A percentile compares a stretch with the other conserved stretches of the same genome.
Evolutionary conservation across 1,140 invertebrate genomes (phyloP).

Genomic region (Odontomachus brunneus): DNA sequence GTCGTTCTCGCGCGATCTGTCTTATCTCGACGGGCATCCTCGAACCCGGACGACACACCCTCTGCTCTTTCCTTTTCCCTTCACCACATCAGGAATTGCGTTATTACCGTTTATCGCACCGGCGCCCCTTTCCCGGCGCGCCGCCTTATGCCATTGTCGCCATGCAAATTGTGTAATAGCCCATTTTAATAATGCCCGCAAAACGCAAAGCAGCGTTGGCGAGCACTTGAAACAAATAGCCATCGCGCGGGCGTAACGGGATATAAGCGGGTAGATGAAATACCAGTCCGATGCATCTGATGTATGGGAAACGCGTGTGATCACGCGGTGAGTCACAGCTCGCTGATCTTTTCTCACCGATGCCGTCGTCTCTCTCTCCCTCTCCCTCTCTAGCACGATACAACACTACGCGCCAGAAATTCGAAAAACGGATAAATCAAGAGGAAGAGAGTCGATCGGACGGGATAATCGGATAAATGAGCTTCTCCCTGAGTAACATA

Average conservation of each 20-base stretch:
- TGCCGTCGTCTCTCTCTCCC: neutral
- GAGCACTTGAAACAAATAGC: slow-evolving; percentile 62
- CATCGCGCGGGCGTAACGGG: slow-evolving; percentile 31
- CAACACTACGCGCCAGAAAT: neutral
- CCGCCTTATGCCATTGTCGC: slow-evolving; percentile 65
- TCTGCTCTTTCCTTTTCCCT: slow-evolving; percentile 2
- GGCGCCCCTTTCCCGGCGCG: slow-evolving; percentile 41
- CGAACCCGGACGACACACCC: neutral
- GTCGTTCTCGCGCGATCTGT: slow-evolving; percentile 4
- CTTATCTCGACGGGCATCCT: neutral
- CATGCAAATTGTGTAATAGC: slow-evolving; percentile 71
- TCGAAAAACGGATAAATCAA: neutral
- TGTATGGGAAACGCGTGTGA: neutral
- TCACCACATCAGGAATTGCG: slow-evolving; percentile 21
- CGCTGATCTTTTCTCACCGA: neutral
- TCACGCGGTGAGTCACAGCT: neutral
- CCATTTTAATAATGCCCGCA: slow-evolving; percentile 69
- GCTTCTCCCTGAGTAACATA: neutral
- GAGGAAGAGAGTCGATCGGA: neutral
- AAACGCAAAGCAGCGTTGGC: slow-evolving; percentile 48
- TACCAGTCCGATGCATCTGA: slow-evolving; percentile 17
- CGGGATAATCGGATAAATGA: neutral
- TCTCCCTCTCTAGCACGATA: neutral
- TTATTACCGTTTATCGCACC: slow-evolving; percentile 58
- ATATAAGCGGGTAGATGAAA: slow-evolving; percentile 52